These are phyloP conservation scores for Bujurquina vittata DNA, from an alignment of 2,113 vertebrate genomes.

Conservation along the genomic window DNA sequence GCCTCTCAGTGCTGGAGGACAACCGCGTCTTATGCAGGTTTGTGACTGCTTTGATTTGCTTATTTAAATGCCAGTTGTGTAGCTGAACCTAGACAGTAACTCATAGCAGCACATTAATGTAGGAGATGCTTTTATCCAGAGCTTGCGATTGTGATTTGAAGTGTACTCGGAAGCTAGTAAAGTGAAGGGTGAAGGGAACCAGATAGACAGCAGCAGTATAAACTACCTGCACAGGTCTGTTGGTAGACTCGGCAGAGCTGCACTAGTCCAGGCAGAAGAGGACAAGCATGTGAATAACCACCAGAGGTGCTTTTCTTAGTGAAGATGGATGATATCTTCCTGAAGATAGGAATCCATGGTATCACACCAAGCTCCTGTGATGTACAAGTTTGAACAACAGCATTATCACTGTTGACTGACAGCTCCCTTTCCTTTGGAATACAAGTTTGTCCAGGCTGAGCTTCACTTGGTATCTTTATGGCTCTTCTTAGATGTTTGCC, in stretches of 20 bases:
- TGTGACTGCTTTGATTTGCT: not conserved
- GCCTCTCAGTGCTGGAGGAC: constrained; percentile 86
- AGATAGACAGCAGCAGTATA: not conserved
- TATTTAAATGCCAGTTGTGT: not conserved
- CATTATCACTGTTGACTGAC: not conserved
- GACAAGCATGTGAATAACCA: not conserved
- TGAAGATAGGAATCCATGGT: not conserved
- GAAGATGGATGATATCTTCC: not conserved
- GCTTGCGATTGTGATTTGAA: too few relatives aligned
- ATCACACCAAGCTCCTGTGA: not conserved
- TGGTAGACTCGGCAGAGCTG: not conserved
- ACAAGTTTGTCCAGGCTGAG: not conserved
- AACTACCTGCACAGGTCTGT: not conserved
- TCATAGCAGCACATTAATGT: not conserved
- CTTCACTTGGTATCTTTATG: not conserved
- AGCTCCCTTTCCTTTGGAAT: not conserved
- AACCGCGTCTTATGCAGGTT: constrained; percentile 94
- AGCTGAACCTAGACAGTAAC: not conserved
- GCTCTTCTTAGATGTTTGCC: not conserved
- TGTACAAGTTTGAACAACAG: not conserved
- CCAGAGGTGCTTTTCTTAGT: not conserved
- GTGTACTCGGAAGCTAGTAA: too few relatives aligned
- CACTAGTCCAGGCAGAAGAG: not conserved
- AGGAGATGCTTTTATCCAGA: not conserved
- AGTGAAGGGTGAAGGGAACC: not conserved